Evolutionary conservation across 1,140 invertebrate genomes (phyloP).

Genomic region (Popillia japonica): DNA sequence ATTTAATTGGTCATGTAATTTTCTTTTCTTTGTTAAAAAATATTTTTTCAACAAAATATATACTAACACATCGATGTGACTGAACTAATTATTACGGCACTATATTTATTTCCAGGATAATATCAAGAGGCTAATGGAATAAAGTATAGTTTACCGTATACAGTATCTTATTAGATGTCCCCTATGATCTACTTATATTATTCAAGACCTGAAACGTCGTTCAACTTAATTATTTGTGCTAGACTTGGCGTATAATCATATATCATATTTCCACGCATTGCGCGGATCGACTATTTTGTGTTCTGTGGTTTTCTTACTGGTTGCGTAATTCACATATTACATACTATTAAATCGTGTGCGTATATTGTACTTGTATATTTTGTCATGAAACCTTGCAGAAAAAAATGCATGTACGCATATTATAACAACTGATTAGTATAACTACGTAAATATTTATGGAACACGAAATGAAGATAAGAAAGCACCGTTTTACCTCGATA

Average conservation of each 20-base stretch:
- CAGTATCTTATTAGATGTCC: too few relatives aligned
- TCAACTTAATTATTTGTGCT: not conserved
- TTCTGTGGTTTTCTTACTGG: conserved; percentile 11
- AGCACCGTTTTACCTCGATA: not conserved
- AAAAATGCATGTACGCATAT: not conserved
- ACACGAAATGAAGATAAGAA: conserved; percentile 8
- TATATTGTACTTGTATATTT: not conserved
- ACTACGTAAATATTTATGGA: conserved; percentile 14
- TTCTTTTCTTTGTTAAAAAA: too few relatives aligned
- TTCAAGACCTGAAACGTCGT: not conserved
- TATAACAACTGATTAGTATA: not conserved
- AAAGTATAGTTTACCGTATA: too few relatives aligned
- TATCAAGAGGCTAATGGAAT: too few relatives aligned
- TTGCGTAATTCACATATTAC: not conserved
- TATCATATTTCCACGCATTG: conserved; percentile 9
- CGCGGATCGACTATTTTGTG: conserved; percentile 20
- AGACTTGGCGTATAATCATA: not conserved
- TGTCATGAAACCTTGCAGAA: not conserved
- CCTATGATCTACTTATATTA: not conserved
- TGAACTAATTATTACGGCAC: too few relatives aligned
- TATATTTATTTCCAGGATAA: too few relatives aligned
- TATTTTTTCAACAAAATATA: too few relatives aligned
- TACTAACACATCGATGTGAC: too few relatives aligned
- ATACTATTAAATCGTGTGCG: not conserved
- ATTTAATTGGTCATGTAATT: too few relatives aligned